Evolutionary conservation across 2,113 vertebrate species (phyloP), one percentile per base, ranked within the genome.

Genomic region (Megalops atlanticus): DNA sequence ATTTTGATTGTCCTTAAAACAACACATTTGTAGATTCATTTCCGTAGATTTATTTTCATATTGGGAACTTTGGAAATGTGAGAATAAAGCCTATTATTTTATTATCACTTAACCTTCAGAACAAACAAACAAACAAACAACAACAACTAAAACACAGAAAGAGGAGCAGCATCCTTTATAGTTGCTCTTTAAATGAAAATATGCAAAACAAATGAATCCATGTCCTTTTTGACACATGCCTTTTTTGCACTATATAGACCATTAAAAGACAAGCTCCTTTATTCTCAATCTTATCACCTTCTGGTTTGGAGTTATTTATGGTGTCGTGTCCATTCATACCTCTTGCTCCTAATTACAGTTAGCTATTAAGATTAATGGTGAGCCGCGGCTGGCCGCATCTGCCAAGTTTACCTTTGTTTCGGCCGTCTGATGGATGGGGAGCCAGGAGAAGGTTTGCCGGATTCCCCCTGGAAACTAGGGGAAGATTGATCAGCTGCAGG

Each of bases 361-460:
- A 73, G 38, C 81, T 88, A 81, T 91, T 88, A 86, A 89, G 89
- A 90, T 90, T 90, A 91, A 92, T 89, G 84, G 70, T 87, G 88
- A 81, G 81, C 80, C 40, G 81, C 80, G 39, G 70, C 45, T 80
- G 78, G 47, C 74, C 4, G 73, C 81, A 79, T 89, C 90, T 91
- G 80, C 85, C 80, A 81, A 79, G 81, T 83, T 87, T 92, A 84
- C 80, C 68, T 88, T 89, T 86, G 69, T 89, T 88, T 90, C 86
- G 78, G 74, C 36, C 14, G 58, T 68, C 68, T 90, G 85, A 85
- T 89, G 84, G 83, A 90, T 89, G 74, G 77, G 4, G 18, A 27
- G 11, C 31, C 39, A 78, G 58, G 82, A 80, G 85, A 79, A 38
- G 72, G 36, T 80, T 33, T 87, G 84, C 79, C 33, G 69, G 35